These are phyloP conservation scores for Leptinotarsa peninsularis DNA, from an alignment of 2,888 invertebrate species.

Conservation along the genomic window DNA sequence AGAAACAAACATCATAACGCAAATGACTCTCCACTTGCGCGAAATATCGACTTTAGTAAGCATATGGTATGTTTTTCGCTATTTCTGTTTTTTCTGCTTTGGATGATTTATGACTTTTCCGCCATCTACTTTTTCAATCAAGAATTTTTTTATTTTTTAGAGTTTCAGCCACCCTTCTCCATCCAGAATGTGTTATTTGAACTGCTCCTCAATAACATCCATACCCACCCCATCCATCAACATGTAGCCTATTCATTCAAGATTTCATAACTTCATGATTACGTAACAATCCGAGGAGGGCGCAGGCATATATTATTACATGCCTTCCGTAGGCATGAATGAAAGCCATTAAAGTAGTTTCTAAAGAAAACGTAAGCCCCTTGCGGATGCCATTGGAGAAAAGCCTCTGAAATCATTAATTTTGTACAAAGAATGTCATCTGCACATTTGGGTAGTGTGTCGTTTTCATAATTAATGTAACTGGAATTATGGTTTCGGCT, in stretches of 20 bases:
- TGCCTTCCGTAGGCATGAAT: constrained; percentile 19
- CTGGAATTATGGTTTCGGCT: constrained; percentile 57
- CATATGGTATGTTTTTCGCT: no score
- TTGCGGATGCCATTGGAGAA: constrained; percentile 22
- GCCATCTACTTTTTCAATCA: no score
- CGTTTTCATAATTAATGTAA: constrained; percentile 62
- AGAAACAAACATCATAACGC: no score
- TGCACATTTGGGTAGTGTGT: constrained; percentile 61
- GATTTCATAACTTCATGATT: constrained; percentile 24
- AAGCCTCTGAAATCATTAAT: constrained; percentile 59
- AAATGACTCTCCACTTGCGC: no score
- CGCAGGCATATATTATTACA: constrained; percentile 23
- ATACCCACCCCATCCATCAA: constrained; percentile 10
- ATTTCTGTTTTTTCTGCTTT: no score
- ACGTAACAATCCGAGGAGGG: constrained; percentile 7
- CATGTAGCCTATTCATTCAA: constrained; percentile 20
- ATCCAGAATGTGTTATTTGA: not conserved
- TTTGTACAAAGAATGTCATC: constrained; percentile 62
- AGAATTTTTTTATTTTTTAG: no score
- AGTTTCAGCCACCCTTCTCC: not conserved
- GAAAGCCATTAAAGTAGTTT: constrained; percentile 45
- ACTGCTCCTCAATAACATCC: not conserved
- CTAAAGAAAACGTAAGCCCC: constrained; percentile 41
- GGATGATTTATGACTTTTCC: no score
- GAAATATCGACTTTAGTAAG: no score